Percentiles rank a stretch among this genome's conserved stretches.
Conservation (phyloP, 2,113 vertebrate species). For the Eudyptes chrysolophus region DNA sequence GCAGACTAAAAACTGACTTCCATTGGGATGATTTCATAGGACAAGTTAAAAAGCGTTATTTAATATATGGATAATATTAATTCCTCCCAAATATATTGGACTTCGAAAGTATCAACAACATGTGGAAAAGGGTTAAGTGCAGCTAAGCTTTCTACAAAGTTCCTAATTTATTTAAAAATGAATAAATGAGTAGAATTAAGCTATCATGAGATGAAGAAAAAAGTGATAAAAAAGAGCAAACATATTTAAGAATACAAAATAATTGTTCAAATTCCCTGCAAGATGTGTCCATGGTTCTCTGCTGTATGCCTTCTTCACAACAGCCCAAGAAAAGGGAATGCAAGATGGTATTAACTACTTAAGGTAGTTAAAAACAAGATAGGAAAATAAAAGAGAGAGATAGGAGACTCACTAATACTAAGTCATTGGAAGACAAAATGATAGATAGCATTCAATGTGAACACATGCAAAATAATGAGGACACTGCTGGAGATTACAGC, state of each 20-base stretch:
- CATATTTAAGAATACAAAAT: background rate
- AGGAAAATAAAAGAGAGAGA: background rate
- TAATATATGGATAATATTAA: background rate
- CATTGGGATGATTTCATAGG: background rate
- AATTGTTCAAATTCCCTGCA: background rate
- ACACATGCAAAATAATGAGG: background rate
- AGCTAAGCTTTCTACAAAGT: background rate
- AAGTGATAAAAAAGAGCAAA: background rate
- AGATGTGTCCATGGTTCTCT: background rate
- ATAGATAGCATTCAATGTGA: background rate
- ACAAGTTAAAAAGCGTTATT: background rate
- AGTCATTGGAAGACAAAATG: background rate
- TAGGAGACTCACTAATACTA: background rate
- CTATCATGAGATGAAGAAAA: background rate
- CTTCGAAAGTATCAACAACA: background rate
- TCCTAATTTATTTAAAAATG: background rate
- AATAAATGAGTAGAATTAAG: background rate
- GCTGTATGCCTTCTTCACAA: background rate
- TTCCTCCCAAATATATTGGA: background rate
- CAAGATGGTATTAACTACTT: background rate
- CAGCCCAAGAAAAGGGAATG: background rate
- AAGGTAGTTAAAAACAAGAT: background rate
- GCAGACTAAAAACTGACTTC: background rate
- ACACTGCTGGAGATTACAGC: background rate
- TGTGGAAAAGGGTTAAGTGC: background rate